phyloP scores from a whole-genome alignment of 1,140 invertebrate genomes.

The Bactericera cockerelli region DNA sequence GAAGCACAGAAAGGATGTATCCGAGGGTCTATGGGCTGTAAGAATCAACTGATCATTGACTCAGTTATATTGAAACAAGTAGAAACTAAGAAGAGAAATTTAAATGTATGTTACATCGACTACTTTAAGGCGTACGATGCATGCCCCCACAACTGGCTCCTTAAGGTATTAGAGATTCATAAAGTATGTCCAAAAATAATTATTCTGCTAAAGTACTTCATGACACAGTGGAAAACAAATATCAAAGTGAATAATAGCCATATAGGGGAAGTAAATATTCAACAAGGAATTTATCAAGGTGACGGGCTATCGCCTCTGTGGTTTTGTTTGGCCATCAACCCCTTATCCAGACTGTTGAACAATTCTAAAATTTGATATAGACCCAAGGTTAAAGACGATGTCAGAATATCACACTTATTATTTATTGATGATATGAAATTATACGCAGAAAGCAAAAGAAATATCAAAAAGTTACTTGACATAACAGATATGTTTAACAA shows the following conservation, averaged over 20 bases:
- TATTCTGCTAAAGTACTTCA: not conserved
- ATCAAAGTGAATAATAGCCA: not conserved
- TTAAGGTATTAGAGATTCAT: constrained; percentile 18
- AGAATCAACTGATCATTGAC: constrained; percentile 22
- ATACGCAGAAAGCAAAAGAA: not conserved
- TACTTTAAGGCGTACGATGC: constrained; percentile 21
- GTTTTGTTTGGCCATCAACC: not conserved
- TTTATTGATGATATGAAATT: constrained; percentile 5
- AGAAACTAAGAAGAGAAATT: constrained; percentile 5
- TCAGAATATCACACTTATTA: not conserved
- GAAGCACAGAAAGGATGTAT: constrained; percentile 22
- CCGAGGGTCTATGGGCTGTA: constrained; percentile 19
- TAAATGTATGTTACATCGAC: constrained; percentile 15
- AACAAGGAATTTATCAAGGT: not conserved
- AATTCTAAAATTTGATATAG: not conserved
- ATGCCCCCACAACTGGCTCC: constrained; percentile 18
- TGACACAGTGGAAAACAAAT: not conserved
- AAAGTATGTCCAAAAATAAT: constrained; percentile 11
- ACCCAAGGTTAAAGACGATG: not conserved
- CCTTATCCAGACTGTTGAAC: not conserved
- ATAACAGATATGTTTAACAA: no score
- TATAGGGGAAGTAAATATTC: not conserved
- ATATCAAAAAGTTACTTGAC: no score
- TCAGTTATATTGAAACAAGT: constrained; percentile 11
- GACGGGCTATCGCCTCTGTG: not conserved